Evolutionary conservation across 2,888 invertebrate genomes (phyloP).

Genomic region (Eupeodes luniger): DNA sequence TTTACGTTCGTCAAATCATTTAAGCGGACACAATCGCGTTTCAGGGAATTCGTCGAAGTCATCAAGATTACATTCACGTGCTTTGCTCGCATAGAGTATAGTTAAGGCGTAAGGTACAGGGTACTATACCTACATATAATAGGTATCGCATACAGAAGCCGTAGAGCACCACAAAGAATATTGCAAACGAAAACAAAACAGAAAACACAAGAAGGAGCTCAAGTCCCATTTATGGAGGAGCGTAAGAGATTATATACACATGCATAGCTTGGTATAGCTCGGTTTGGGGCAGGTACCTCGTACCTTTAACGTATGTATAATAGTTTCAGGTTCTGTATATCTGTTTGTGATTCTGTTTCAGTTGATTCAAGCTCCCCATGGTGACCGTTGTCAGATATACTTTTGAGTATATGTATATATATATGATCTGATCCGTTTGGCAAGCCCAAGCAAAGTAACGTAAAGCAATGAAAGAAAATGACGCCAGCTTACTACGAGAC

Average conservation of each 20-base stretch:
- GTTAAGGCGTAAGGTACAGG: too few relatives aligned
- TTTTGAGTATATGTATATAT: not conserved
- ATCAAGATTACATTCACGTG: conserved; percentile 58
- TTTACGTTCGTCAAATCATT: conserved; percentile 18
- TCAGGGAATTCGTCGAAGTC: conserved; percentile 57
- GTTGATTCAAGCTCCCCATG: conserved; percentile 47
- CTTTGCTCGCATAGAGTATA: conserved; percentile 6
- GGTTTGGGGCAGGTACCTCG: conserved; percentile 29
- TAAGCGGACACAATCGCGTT: conserved; percentile 58
- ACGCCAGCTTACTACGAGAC: conserved; percentile 51
- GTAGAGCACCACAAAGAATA: conserved; percentile 39
- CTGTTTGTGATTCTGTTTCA: conserved; percentile 64
- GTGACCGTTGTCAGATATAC: not conserved
- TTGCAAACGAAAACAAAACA: conserved; percentile 5
- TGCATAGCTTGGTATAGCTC: not conserved
- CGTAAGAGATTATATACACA: not conserved
- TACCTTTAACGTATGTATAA: not conserved
- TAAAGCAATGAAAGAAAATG: conserved; percentile 58
- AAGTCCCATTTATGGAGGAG: not conserved
- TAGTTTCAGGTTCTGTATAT: conserved; percentile 55
- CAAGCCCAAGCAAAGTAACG: not conserved
- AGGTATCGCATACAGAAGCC: conserved; percentile 61
- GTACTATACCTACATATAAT: not conserved
- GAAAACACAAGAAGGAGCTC: not conserved
- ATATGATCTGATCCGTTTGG: conserved; percentile 23